Percentiles rank a stretch among this genome's conserved stretches.
Conservation (phyloP, 2,888 invertebrate species). For the Limnephilus lunatus region DNA sequence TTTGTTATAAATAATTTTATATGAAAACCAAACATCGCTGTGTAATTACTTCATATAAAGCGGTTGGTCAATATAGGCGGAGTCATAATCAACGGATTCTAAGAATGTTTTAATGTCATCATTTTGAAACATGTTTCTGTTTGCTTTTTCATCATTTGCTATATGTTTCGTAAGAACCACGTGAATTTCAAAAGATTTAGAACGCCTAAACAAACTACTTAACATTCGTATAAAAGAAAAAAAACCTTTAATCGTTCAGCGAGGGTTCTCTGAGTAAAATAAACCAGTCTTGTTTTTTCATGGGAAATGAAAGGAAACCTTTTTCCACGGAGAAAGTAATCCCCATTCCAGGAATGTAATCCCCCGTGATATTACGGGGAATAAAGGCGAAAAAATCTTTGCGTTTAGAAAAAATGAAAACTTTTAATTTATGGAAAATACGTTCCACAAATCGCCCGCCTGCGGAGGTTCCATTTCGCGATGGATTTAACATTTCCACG, state of each 20-base stretch:
- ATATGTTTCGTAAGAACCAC: background rate
- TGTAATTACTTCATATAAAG: too few species aligned
- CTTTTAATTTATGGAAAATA: constrained; percentile 49
- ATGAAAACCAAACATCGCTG: too few species aligned
- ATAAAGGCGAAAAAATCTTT: constrained; percentile 33
- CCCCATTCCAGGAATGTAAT: constrained; percentile 37
- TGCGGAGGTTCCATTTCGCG: background rate
- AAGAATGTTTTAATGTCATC: too few species aligned
- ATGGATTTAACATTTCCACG: constrained; percentile 44
- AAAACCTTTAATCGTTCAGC: constrained; percentile 4
- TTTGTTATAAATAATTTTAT: too few species aligned
- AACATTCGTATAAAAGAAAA: constrained; percentile 4
- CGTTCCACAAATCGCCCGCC: constrained; percentile 27
- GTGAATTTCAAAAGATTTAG: background rate
- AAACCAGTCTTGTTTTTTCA: constrained; percentile 40
- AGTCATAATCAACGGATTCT: too few species aligned
- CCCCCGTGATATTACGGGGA: constrained; percentile 35
- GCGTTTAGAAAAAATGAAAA: constrained; percentile 34
- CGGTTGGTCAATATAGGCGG: too few species aligned
- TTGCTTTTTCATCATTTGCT: too few species aligned
- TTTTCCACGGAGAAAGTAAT: constrained; percentile 4
- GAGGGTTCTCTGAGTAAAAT: background rate
- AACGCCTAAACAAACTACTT: background rate
- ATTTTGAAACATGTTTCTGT: too few species aligned
- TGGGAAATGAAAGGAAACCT: constrained; percentile 24